phyloP scores from a whole-genome alignment of 1,140 invertebrate genomes.

The Uloborus diversus region DNA sequence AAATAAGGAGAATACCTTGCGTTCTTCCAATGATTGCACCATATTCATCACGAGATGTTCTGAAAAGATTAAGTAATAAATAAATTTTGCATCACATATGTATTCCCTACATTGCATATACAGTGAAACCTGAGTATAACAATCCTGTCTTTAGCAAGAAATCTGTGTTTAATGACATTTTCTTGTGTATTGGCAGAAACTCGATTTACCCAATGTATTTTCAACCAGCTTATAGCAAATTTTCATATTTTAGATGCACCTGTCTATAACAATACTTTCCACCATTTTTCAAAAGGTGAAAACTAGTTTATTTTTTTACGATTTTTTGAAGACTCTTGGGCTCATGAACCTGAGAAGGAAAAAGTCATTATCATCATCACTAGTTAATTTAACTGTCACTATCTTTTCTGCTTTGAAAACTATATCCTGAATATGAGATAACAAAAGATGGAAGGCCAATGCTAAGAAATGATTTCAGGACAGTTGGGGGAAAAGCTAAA shows the following conservation, averaged over 20 bases:
- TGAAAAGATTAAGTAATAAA: constrained; percentile 10
- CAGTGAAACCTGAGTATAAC: background rate
- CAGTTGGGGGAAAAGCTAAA: too few relatives aligned
- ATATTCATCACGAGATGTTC: constrained; percentile 76
- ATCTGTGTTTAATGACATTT: background rate
- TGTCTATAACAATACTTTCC: too few relatives aligned
- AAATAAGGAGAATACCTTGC: constrained; percentile 67
- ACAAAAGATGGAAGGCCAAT: too few relatives aligned
- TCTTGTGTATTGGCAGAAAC: background rate
- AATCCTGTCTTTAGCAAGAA: background rate
- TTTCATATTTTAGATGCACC: background rate
- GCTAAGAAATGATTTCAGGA: too few relatives aligned
- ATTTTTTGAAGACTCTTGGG: too few relatives aligned
- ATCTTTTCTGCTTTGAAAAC: too few relatives aligned
- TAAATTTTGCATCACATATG: background rate
- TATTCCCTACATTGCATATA: background rate
- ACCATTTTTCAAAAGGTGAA: too few relatives aligned
- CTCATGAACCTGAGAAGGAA: too few relatives aligned
- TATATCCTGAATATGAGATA: too few relatives aligned
- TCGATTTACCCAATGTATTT: background rate
- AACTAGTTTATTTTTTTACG: too few relatives aligned
- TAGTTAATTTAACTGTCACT: too few relatives aligned
- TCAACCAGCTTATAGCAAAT: background rate
- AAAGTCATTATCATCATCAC: too few relatives aligned
- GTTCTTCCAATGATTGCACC: constrained; percentile 74